Conservation (phyloP, 2,888 invertebrate species). For the Didymodactylos carnosus region DNA sequence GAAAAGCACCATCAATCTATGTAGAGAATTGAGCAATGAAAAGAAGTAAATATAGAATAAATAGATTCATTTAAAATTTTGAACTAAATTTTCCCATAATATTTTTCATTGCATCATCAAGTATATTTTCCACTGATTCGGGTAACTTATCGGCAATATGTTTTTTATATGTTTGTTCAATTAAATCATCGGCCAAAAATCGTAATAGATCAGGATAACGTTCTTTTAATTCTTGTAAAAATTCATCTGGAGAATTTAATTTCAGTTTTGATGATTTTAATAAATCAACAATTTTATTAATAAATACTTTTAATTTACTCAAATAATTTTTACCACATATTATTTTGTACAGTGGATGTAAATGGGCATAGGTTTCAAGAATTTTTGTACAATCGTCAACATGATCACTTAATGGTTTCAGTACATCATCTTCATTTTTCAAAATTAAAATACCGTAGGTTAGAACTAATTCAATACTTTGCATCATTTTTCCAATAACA, state of each 20-base stretch:
- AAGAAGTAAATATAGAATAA: not conserved
- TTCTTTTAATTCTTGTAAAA: slow-evolving; percentile 6
- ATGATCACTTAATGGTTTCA: slow-evolving; percentile 3
- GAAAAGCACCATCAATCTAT: no score
- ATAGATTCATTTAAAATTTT: slow-evolving; percentile 1
- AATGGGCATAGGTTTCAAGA: slow-evolving; percentile 1
- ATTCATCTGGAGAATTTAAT: slow-evolving; percentile 12
- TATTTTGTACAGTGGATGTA: slow-evolving; percentile 13
- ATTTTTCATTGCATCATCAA: slow-evolving; percentile 5
- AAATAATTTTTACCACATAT: slow-evolving; percentile 10
- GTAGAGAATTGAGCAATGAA: no score
- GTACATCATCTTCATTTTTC: slow-evolving; percentile 13
- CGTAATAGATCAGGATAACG: slow-evolving; percentile 8
- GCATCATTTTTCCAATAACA: slow-evolving; percentile 6
- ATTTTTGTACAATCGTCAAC: slow-evolving; percentile 12
- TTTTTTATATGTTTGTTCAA: slow-evolving; percentile 1
- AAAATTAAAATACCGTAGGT: slow-evolving; percentile 7
- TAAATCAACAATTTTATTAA: slow-evolving; percentile 5
- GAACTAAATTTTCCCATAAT: slow-evolving; percentile 6
- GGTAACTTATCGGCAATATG: slow-evolving; percentile 1
- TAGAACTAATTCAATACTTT: slow-evolving; percentile 5
- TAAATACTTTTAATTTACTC: slow-evolving; percentile 9
- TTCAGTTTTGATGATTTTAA: slow-evolving; percentile 4
- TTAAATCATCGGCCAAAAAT: slow-evolving; percentile 2
- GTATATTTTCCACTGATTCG: not conserved